phyloP scores from a whole-genome alignment of 2,888 invertebrate genomes.

The Agrilus mali region DNA sequence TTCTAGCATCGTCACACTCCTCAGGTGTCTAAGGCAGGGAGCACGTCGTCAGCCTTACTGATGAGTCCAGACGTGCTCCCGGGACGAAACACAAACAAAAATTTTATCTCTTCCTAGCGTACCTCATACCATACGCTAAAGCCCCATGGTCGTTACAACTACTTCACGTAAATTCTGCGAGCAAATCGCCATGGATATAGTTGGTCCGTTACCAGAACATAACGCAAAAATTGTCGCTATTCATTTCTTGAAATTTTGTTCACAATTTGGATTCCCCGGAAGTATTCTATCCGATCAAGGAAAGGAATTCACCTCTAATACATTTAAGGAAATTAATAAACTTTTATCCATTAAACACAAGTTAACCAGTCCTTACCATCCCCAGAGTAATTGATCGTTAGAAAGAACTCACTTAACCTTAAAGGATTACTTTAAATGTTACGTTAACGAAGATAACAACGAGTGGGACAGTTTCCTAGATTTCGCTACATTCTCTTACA shows the following conservation, averaged over 20 bases:
- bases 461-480: constrained; percentile 2
- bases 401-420: no score
- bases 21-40: no score
- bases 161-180: not conserved
- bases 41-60: no score
- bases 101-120: no score
- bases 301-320: not conserved
- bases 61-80: no score
- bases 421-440: constrained; percentile 2
- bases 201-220: constrained; percentile 14
- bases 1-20: no score
- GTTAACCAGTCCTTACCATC: no score
- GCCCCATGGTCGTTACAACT: not conserved
- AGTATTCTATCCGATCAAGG: constrained; percentile 1
- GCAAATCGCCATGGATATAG: not conserved
- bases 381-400: no score
- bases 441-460: not conserved
- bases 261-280: not conserved
- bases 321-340: constrained; percentile 2
- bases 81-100: no score
- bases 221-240: not conserved
- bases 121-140: no score
- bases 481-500: not conserved
- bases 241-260: not conserved
- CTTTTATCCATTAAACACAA: no score